Percentiles rank a stretch among this genome's conserved stretches.
Conservation (phyloP, 2,113 vertebrate species). For the Phrynosoma blainvillii region DNA sequence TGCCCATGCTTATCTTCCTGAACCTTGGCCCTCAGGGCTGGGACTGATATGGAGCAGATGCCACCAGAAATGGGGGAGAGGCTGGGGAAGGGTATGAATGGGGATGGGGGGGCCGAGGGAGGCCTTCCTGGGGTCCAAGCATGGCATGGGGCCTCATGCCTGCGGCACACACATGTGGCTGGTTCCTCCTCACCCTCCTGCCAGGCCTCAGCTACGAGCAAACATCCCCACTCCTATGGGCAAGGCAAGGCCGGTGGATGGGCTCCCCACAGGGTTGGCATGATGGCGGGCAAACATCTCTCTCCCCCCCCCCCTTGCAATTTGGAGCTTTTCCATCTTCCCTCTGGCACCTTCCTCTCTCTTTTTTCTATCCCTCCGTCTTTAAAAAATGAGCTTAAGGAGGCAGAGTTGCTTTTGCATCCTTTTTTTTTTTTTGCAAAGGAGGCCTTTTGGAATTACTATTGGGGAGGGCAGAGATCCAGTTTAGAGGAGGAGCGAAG, state of each 20-base stretch:
- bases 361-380: too few species aligned
- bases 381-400: background rate
- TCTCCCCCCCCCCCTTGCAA: background rate
- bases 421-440: slow-evolving; percentile 15
- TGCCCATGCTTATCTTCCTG: background rate
- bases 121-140: background rate
- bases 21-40: too few species aligned
- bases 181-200: background rate
- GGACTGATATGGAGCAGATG: too few species aligned
- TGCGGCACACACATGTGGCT: background rate
- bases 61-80: background rate
- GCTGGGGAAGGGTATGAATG: background rate
- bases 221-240: background rate
- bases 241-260: too few species aligned
- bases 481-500: background rate
- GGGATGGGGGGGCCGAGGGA: too few species aligned
- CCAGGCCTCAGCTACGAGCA: background rate
- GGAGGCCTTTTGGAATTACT: background rate
- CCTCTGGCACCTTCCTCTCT: background rate
- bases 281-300: background rate
- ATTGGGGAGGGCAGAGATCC: too few species aligned
- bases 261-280: background rate
- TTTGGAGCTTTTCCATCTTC: background rate
- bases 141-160: background rate
- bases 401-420: slow-evolving; percentile 32